A percentile compares a stretch with the other conserved stretches of the same genome.
Conservation (phyloP, 2,888 invertebrate species). For the Nymphalis c-album region DNA sequence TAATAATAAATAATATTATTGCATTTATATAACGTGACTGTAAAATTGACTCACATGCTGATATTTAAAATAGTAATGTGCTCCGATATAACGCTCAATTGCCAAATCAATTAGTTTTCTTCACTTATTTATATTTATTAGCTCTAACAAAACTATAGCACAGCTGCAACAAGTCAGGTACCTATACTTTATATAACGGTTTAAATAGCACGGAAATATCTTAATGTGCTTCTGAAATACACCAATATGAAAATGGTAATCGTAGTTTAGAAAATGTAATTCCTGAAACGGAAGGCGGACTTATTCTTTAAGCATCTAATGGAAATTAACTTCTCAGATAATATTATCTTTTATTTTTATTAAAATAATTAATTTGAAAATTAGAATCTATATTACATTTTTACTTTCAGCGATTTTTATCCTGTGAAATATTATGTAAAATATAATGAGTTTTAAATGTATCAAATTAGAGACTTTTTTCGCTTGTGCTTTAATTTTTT, state of each 20-base stretch:
- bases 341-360: no score
- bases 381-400: no score
- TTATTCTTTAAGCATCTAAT: no score
- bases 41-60: constrained; percentile 11
- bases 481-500: no score
- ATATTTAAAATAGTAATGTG: constrained; percentile 17
- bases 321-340: no score
- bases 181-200: constrained; percentile 15
- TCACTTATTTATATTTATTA: constrained; percentile 31
- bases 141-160: constrained; percentile 13
- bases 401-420: no score
- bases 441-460: no score
- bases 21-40: background rate
- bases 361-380: no score
- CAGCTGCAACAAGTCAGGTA: constrained; percentile 28
- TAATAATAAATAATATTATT: background rate
- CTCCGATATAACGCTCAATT: constrained; percentile 23
- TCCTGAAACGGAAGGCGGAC: no score
- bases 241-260: background rate
- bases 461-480: no score
- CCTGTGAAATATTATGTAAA: no score
- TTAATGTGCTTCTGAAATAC: background rate
- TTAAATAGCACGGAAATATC: constrained; percentile 15
- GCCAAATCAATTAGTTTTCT: constrained; percentile 38
- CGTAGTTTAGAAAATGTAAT: background rate